A percentile compares a stretch with the other conserved stretches of the same genome.
Conservation (phyloP, 2,888 invertebrate genomes). For the Sipha maydis region DNA sequence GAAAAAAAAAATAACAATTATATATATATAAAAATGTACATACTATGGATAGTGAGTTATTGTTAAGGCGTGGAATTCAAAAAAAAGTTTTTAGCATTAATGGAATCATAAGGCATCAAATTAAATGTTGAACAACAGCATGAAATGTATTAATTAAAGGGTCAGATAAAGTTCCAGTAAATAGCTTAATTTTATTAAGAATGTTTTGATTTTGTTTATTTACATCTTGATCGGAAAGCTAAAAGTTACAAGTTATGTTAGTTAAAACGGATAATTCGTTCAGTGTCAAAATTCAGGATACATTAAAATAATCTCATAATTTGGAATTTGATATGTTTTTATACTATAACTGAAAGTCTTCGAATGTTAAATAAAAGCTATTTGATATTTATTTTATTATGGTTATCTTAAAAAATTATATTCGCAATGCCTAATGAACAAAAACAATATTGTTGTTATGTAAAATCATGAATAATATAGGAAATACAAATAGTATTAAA, state of each 20-base stretch:
- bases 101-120: background rate
- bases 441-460: too few species aligned
- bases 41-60: too few species aligned
- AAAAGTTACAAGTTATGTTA: too few species aligned
- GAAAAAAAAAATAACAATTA: too few species aligned
- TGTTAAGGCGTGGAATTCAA: too few species aligned
- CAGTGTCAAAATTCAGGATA: background rate
- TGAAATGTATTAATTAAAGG: background rate
- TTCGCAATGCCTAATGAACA: background rate
- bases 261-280: background rate
- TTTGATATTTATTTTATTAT: background rate
- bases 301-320: background rate
- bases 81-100: background rate
- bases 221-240: background rate
- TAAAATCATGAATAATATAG: too few species aligned
- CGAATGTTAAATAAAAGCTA: background rate
- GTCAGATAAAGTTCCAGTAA: background rate
- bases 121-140: background rate
- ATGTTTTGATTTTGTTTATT: background rate
- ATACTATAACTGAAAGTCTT: background rate
- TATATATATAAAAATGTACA: too few species aligned
- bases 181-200: background rate
- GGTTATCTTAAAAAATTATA: background rate
- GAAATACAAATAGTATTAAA: too few species aligned
- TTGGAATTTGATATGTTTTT: constrained; percentile 13